Evolutionary conservation across 2,797 vertebrate genomes (phyloP).

Genomic region (Thaleichthys pacificus): DNA sequence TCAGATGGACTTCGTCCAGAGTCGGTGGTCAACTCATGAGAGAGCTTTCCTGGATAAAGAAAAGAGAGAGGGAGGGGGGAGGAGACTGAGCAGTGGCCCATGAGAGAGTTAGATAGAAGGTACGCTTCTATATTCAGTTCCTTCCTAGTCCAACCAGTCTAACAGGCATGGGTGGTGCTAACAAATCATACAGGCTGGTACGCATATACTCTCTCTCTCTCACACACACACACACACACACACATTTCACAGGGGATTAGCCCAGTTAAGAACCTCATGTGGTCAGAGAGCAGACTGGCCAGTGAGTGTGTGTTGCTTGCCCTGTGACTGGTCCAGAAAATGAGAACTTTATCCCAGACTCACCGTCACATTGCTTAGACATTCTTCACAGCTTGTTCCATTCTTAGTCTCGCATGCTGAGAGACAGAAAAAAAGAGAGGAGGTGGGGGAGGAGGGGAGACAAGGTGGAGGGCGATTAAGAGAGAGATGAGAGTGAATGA

Average conservation of each 20-base stretch:
- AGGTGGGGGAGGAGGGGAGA: background rate
- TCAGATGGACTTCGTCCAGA: no score
- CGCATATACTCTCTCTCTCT: background rate
- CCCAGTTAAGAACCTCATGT: background rate
- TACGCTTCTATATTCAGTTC: constrained; percentile 29
- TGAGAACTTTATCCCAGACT: constrained; percentile 51
- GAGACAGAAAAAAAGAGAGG: constrained; percentile 11
- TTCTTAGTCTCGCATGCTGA: constrained; percentile 79
- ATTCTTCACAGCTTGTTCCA: constrained; percentile 82
- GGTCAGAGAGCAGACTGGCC: background rate
- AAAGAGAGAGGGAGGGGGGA: background rate
- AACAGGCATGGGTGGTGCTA: constrained; percentile 56
- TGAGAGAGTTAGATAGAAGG: background rate
- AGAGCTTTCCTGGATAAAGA: background rate
- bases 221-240: background rate
- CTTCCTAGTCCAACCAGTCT: constrained; percentile 63
- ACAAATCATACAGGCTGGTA: constrained; percentile 10
- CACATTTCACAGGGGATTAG: background rate
- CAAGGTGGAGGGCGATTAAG: background rate
- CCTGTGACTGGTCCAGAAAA: background rate
- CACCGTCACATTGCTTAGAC: constrained; percentile 86
- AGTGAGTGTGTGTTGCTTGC: no score
- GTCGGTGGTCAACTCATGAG: background rate
- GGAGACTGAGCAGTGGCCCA: background rate
- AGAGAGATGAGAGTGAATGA: background rate